Evolutionary conservation across 2,797 vertebrate genomes (phyloP), one percentile per base, ranked within the genome.

Genomic region (Girardinus metallicus): DNA sequence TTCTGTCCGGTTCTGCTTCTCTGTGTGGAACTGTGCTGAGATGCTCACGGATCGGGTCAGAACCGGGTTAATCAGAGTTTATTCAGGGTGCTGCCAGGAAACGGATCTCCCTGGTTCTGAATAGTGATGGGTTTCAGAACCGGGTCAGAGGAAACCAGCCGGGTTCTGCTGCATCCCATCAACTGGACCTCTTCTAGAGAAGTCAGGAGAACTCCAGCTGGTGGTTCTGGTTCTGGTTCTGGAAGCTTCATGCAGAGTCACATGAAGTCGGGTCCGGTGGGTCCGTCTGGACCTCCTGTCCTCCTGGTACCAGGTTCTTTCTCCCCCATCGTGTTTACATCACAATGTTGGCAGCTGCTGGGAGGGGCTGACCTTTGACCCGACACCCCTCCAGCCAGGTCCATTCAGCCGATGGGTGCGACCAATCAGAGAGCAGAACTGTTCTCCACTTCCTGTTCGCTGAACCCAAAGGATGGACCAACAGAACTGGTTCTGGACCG

Each of bases 281-380:
- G 15, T 21, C 31, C 11, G 13, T 29, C 23, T 36, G 49, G 36
- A 57, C 73, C 76, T 39, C 62, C 9, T 34, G 44, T 57, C 26
- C 39, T 21, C 2, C 18, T 49, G 15, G 36, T 51, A 16, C 49
- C 44, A 9, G 29, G 55, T 26, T 39, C 10, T 26, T 39, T 3
- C 26, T 0, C 66, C 26, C 31, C 80, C 68, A 1, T 23, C 34
- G 1, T 13, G 85, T 93, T 93, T 93, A 89, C 93, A 93, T 94
- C 86, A 94, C 89, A 93, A 94, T 93, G 87, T 90, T 87, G 89
- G 91, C 93, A 94, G 93, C 93, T 94, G 92, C 86, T 82, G 57
- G 76, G 85, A 81, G 78, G 73, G 75, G 39, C 29, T 78, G 44
- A 82, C 87, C 81, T 85, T 87, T 68, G 75, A 78, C 82, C 82